Conservation (phyloP, 2,797 vertebrate genomes). For the Euphonia xanthogaster region DNA sequence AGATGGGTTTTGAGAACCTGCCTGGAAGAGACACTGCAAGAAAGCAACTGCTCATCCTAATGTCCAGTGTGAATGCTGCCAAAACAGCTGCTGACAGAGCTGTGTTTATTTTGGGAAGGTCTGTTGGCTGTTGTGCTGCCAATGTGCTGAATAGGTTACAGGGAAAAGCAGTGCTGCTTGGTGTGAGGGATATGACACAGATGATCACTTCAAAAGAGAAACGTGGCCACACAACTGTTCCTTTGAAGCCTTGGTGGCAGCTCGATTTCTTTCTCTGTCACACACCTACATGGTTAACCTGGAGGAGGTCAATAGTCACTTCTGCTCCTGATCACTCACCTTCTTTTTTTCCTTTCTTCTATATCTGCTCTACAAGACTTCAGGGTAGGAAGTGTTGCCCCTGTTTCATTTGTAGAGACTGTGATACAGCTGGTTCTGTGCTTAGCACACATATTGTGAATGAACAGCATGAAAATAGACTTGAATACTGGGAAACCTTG, state of each 20-base stretch:
- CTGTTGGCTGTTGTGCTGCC: conserved; percentile 8
- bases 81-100: conserved; percentile 9
- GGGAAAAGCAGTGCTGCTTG: neutral
- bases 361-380: neutral
- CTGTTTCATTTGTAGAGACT: neutral
- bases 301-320: neutral
- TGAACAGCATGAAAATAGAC: neutral
- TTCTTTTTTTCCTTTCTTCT: neutral
- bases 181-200: neutral
- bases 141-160: neutral
- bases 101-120: conserved; percentile 28
- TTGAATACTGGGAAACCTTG: neutral
- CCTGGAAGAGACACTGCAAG: neutral
- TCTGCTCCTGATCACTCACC: neutral
- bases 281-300: neutral
- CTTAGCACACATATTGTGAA: neutral
- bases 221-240: neutral
- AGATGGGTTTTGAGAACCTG: neutral
- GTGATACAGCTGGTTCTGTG: neutral
- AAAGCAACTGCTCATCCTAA: neutral
- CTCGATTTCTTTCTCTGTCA: neutral
- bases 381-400: neutral
- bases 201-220: conserved; percentile 10
- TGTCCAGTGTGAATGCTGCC: neutral
- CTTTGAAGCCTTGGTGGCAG: neutral